phyloP scores from a whole-genome alignment of 1,140 invertebrate genomes.

The Zeugodacus cucurbitae region DNA sequence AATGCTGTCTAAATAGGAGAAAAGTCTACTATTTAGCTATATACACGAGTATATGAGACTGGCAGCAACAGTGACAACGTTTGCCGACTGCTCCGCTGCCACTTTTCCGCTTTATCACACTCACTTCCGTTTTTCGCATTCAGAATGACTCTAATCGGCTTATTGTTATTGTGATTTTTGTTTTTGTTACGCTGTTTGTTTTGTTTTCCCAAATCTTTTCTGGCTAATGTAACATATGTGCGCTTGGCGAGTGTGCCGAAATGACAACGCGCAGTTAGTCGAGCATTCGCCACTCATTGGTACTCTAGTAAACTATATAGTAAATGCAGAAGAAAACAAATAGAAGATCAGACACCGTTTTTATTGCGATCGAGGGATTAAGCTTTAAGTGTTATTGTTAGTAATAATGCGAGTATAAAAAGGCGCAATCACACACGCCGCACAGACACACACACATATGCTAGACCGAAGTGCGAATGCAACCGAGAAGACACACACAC shows the following conservation, averaged over 20 bases:
- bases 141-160: constrained; percentile 22
- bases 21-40: not conserved
- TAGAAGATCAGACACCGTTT: constrained; percentile 36
- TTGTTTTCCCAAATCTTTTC: constrained; percentile 14
- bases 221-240: constrained; percentile 19
- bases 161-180: constrained; percentile 2
- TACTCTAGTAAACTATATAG: constrained; percentile 20
- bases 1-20: not conserved
- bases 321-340: not conserved
- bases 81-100: not conserved
- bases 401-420: not conserved
- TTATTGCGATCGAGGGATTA: constrained; percentile 35
- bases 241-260: not conserved
- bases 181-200: not conserved
- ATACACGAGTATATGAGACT: not conserved
- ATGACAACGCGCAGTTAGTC: not conserved
- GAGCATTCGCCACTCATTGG: not conserved
- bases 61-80: not conserved
- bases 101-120: not conserved
- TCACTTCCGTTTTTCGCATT: constrained; percentile 13
- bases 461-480: not conserved
- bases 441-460: not conserved
- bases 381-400: constrained; percentile 17
- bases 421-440: not conserved
- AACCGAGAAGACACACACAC: not conserved